phyloP scores from a whole-genome alignment of 2,888 invertebrate genomes.

The Microplitis deprimator region DNA sequence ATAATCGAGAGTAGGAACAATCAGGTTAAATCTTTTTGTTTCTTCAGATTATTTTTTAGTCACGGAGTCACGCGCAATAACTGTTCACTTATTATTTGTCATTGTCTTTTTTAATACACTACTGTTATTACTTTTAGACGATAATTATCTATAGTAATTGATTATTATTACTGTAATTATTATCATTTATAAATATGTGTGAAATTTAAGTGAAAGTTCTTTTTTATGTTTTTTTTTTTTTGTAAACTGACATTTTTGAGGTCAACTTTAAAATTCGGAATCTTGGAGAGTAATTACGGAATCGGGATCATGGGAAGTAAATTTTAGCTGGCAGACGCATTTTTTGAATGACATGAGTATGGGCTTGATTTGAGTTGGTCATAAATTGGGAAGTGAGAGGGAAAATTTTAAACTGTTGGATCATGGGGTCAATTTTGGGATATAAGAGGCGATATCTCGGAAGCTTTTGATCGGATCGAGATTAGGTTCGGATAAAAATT shows the following conservation, averaged over 20 bases:
- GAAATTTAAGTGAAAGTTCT: not conserved
- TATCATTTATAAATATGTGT: not conserved
- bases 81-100: not conserved
- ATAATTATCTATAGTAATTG: not conserved
- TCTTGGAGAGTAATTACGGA: too few species aligned
- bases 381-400: too few species aligned
- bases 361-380: too few species aligned
- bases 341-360: too few species aligned
- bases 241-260: too few species aligned
- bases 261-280: too few species aligned
- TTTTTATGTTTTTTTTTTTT: too few species aligned
- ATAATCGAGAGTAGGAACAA: not conserved
- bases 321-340: too few species aligned
- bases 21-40: not conserved
- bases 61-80: slow-evolving; percentile 1
- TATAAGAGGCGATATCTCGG: not conserved
- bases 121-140: not conserved
- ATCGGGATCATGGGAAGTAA: too few species aligned
- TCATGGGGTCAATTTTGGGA: too few species aligned
- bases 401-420: too few species aligned
- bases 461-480: not conserved
- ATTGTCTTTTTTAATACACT: not conserved
- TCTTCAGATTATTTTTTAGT: not conserved
- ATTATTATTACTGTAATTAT: slow-evolving; percentile 1
- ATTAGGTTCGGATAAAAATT: not conserved